A percentile compares a stretch with the other conserved stretches of the same genome.
phyloP scores from a whole-genome alignment of 2,113 vertebrate species.

The Glaucidium brasilianum region DNA sequence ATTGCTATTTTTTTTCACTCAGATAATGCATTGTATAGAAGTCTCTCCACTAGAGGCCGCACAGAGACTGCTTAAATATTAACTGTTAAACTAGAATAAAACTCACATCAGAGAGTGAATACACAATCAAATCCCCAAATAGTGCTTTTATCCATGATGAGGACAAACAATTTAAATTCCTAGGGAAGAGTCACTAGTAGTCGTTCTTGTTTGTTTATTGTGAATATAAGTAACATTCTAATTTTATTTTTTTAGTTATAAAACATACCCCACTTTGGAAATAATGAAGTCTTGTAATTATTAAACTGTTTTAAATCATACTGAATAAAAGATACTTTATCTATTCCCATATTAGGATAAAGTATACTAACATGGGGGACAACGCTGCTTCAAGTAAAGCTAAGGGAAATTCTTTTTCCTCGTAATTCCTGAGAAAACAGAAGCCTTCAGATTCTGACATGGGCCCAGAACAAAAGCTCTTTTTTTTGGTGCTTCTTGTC shows the following conservation, averaged over 20 bases:
- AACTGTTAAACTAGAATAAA: not conserved
- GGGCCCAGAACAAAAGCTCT: fast-evolving
- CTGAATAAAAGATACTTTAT: not conserved
- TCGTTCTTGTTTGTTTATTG: not conserved
- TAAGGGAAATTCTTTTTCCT: not conserved
- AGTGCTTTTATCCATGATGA: not conserved
- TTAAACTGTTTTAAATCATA: not conserved
- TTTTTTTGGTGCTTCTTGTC: not conserved
- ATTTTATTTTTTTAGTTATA: not conserved
- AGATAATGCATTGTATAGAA: not conserved
- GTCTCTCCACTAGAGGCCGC: not conserved
- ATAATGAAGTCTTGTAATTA: not conserved
- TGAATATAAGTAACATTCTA: not conserved
- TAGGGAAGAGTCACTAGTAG: not conserved
- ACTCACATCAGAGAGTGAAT: not conserved
- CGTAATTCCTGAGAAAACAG: not conserved
- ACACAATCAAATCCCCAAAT: not conserved
- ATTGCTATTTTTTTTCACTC: not conserved
- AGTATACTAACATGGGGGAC: not conserved
- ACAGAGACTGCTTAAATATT: not conserved
- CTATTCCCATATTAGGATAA: not conserved
- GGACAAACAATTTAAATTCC: not conserved
- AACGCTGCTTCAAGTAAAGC: not conserved
- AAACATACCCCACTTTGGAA: not conserved
- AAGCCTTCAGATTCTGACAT: not conserved